phyloP scores from a whole-genome alignment of 1,140 invertebrate species.

The Globodera rostochiensis region DNA sequence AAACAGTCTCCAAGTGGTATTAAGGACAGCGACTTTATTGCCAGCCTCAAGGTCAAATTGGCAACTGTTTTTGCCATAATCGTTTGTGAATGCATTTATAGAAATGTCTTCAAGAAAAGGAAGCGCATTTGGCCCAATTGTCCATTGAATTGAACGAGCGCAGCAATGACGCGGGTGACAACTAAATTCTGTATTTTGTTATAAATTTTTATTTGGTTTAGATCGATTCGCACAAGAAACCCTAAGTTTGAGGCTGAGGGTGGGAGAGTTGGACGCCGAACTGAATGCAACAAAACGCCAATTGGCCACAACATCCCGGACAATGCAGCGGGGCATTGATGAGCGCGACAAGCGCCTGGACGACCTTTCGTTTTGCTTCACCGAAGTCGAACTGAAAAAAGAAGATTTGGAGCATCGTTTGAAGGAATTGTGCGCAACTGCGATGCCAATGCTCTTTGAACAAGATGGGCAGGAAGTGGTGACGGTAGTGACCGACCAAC shows the following conservation, averaged over 20 bases:
- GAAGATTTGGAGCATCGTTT: constrained; percentile 30
- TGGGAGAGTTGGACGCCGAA: constrained; percentile 20
- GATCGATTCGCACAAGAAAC: constrained; percentile 22
- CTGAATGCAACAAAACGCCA: constrained; percentile 14
- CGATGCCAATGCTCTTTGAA: constrained; percentile 16
- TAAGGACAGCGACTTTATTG: constrained; percentile 21
- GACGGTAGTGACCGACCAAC: too few relatives aligned
- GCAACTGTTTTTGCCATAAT: background rate
- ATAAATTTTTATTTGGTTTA: background rate
- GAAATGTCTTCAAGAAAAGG: constrained; percentile 45
- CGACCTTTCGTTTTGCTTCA: constrained; percentile 40
- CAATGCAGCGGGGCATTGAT: constrained; percentile 21
- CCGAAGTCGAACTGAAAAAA: constrained; percentile 37
- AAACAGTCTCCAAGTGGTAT: constrained; percentile 15
- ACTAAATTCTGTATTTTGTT: background rate
- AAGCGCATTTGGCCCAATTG: constrained; percentile 28
- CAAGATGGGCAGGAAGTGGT: background rate
- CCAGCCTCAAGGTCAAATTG: constrained; percentile 6
- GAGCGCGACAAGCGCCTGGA: constrained; percentile 41
- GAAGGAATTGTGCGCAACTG: constrained; percentile 3
- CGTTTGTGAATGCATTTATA: constrained; percentile 18
- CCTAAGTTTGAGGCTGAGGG: constrained; percentile 29
- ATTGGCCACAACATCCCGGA: background rate
- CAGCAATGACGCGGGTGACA: constrained; percentile 15
- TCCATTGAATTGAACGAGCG: constrained; percentile 35